Evolutionary conservation across 2,888 invertebrate genomes (phyloP).

Genomic region (Cantharis flavilabris): DNA sequence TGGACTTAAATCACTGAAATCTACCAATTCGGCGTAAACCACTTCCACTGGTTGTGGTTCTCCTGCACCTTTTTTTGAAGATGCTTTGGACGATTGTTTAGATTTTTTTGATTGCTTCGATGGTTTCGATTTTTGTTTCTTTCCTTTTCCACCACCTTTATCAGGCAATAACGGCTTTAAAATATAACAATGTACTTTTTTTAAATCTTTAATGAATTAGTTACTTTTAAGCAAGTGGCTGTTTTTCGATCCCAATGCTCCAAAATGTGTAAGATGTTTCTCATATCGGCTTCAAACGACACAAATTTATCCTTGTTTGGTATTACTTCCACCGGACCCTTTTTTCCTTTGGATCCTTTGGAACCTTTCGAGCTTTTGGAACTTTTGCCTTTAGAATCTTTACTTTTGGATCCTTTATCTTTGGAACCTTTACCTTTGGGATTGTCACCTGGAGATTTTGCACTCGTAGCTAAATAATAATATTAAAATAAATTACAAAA

Average conservation of each 20-base stretch:
- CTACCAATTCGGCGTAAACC: background rate
- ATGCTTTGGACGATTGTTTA: background rate
- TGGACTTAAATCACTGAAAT: background rate
- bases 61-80: background rate
- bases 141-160: background rate
- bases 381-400: background rate
- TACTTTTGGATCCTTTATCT: background rate
- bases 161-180: background rate
- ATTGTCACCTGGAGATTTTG: background rate
- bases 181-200: background rate
- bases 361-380: background rate
- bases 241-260: slow-evolving; percentile 45
- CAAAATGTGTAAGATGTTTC: slow-evolving; percentile 38
- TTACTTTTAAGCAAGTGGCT: slow-evolving; percentile 3
- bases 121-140: background rate
- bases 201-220: background rate
- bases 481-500: background rate
- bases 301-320: slow-evolving; percentile 36
- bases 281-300: slow-evolving; percentile 34
- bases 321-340: background rate
- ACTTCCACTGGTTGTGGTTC: background rate
- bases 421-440: background rate
- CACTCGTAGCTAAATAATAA: background rate
- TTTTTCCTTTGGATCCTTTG: background rate
- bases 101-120: background rate